Evolutionary conservation across 2,888 invertebrate genomes (phyloP).

Genomic region (Onchidella celtica): DNA sequence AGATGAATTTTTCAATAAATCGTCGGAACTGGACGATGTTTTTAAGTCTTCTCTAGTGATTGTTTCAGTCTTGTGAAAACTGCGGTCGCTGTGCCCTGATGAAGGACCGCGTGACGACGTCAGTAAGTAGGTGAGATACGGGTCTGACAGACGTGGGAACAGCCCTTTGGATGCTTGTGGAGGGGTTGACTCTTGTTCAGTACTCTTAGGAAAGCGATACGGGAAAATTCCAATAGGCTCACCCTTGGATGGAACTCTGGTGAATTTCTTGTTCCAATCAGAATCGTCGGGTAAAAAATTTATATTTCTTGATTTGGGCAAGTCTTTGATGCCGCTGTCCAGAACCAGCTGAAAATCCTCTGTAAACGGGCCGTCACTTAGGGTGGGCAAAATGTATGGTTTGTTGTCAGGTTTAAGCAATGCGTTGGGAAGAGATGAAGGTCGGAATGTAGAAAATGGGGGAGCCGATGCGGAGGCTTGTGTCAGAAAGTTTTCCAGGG

Average conservation of each 20-base stretch:
- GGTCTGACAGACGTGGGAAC: not conserved
- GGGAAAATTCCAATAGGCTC: conserved; percentile 14
- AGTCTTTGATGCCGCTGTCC: not conserved
- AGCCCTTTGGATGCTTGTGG: not conserved
- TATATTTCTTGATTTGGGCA: not conserved
- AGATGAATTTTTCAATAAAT: not conserved
- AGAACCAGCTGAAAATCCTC: not conserved
- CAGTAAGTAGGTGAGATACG: conserved; percentile 2
- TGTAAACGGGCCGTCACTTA: not conserved
- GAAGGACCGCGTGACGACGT: not conserved
- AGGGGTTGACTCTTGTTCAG: not conserved
- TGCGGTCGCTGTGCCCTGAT: not conserved
- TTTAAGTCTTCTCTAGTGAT: not conserved
- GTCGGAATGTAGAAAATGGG: not conserved
- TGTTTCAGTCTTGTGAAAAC: not conserved
- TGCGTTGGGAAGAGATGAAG: not conserved
- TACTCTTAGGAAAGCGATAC: conserved; percentile 16
- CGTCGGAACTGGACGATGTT: not conserved
- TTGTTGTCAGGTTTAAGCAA: not conserved
- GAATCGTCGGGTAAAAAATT: not conserved
- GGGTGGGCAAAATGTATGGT: not conserved
- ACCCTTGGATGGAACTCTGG: not conserved
- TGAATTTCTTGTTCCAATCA: too few relatives aligned
- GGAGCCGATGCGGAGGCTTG: not conserved
- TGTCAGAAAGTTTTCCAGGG: not conserved